Conservation (phyloP, 2,113 vertebrate species). For the Monarcha castaneiventris region DNA sequence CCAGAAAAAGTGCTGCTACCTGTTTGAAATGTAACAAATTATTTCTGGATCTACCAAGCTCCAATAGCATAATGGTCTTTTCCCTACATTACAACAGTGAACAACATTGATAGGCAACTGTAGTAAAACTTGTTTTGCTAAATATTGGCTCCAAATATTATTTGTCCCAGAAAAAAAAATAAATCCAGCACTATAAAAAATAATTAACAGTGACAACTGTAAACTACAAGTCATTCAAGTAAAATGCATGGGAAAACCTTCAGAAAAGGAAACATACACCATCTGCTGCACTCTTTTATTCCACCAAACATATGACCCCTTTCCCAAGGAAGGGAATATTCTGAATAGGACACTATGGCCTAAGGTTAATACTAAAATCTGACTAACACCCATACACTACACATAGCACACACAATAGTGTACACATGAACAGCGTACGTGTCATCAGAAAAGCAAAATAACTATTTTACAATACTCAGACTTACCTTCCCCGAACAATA, state of each 20-base stretch:
- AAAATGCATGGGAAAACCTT: not conserved
- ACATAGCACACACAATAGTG: not conserved
- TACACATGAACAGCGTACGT: not conserved
- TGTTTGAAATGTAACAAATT: not conserved
- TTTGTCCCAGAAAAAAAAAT: not conserved
- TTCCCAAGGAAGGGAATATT: not conserved
- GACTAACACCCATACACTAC: not conserved
- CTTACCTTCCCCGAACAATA: conserved; percentile 92
- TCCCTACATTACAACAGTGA: not conserved
- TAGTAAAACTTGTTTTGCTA: not conserved
- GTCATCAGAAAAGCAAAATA: not conserved
- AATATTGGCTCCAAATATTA: not conserved
- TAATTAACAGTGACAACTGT: not conserved
- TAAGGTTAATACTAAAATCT: not conserved
- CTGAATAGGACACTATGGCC: not conserved
- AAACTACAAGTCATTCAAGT: not conserved
- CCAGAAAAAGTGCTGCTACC: not conserved
- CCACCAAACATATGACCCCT: not conserved
- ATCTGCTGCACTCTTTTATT: not conserved
- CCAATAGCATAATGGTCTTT: not conserved
- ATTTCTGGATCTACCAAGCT: not conserved
- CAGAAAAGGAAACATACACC: not conserved
- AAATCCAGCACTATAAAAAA: not conserved
- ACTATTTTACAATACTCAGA: not conserved
- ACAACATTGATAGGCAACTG: not conserved